A percentile compares a stretch with the other conserved stretches of the same genome.
phyloP scores from a whole-genome alignment of 2,797 vertebrate species.

The Antrozous pallidus region DNA sequence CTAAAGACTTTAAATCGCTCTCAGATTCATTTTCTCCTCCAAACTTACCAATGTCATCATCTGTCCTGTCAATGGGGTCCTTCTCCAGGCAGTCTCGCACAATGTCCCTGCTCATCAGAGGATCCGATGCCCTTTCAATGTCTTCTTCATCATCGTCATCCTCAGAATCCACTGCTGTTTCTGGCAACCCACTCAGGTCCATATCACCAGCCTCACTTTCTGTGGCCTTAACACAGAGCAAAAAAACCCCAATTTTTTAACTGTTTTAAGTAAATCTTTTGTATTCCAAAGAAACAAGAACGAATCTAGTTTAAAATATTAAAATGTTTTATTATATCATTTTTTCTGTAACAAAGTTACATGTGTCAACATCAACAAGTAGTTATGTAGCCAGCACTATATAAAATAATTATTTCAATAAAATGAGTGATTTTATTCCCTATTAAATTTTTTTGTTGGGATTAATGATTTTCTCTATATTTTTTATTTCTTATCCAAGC shows the following conservation, averaged over 20 bases:
- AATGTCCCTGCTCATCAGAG: constrained; percentile 98
- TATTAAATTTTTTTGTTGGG: background rate
- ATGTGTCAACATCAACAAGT: background rate
- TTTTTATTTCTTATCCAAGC: background rate
- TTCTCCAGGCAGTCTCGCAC: constrained; percentile 98
- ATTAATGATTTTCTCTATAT: constrained; percentile 21
- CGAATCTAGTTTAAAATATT: background rate
- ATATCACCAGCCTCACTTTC: constrained; percentile 98
- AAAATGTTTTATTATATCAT: background rate
- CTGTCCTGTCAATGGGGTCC: constrained; percentile 97
- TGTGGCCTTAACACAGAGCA: constrained; percentile 87
- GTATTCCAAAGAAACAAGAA: background rate
- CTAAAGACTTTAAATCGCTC: background rate
- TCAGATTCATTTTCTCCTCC: background rate
- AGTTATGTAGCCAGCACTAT: background rate
- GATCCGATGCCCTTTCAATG: constrained; percentile 96
- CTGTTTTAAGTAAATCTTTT: background rate
- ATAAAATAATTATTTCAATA: background rate
- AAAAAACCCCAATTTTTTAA: background rate
- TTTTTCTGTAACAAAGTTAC: background rate
- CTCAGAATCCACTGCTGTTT: constrained; percentile 98
- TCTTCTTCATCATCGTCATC: constrained; percentile 99
- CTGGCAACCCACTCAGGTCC: constrained; percentile 98
- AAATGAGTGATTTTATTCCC: background rate
- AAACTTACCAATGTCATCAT: constrained; percentile 96